phyloP scores from a whole-genome alignment of 2,113 vertebrate species.

The Pseudopodoces humilis region DNA sequence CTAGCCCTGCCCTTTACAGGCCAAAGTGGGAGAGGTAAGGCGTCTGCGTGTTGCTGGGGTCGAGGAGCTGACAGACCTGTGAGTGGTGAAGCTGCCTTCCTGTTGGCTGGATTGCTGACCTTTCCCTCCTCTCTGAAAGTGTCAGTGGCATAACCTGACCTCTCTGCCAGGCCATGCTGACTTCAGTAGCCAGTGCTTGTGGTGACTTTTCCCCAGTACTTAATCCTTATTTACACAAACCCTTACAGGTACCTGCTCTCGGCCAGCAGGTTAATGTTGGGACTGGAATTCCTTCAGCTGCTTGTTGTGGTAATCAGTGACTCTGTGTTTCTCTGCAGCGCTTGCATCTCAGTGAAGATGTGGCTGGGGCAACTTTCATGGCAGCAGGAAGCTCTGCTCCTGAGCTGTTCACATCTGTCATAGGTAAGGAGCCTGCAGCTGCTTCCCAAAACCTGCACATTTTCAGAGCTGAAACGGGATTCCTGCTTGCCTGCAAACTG shows the following conservation, averaged over 20 bases:
- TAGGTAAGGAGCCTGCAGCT: conserved; percentile 79
- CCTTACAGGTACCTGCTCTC: fast-evolving
- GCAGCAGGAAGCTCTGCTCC: conserved; percentile 97
- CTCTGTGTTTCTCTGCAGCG: conserved; percentile 76
- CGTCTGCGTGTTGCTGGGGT: neutral
- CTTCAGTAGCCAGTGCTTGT: fast-evolving
- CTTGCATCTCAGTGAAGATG: conserved; percentile 94
- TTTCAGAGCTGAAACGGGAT: neutral
- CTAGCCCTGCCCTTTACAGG: neutral
- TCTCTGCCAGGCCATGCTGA: neutral
- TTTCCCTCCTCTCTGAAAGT: neutral
- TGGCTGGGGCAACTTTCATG: conserved; percentile 98
- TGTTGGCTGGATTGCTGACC: neutral
- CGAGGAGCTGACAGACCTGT: fast-evolving
- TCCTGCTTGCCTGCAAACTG: neutral
- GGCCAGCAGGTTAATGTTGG: fast-evolving
- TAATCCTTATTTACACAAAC: neutral
- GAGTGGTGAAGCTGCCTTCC: neutral
- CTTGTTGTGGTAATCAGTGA: neutral
- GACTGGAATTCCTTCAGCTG: neutral
- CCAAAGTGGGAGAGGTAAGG: neutral
- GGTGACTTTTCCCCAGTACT: neutral
- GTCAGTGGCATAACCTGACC: neutral
- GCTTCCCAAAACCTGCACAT: fast-evolving
- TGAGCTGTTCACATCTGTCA: conserved; percentile 97